Base-by-base conservation (phyloP, 2,797 vertebrate genomes). In the Chromis chromis region DNA sequence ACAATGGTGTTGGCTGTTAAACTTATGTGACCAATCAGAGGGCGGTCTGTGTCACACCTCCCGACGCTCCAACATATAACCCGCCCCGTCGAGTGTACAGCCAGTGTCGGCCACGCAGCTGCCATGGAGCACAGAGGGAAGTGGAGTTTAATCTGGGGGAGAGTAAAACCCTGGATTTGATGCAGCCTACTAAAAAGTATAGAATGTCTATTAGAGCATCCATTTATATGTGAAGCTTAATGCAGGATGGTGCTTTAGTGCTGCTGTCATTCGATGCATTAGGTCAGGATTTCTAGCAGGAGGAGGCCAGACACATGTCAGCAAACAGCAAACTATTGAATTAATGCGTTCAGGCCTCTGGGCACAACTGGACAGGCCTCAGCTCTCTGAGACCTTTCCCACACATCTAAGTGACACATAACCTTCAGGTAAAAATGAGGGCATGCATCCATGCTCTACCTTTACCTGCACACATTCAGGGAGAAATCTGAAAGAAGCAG, bases 11-110 rank as follows among this genome's bases (percentile, higher is more conserved):
- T 92, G 93, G 71, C 91, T 74, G 85, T 94, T 71, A 88, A 81
- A 63, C 11, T 3, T 0, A 1, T 1, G 1, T 1, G 63, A 28
- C 93, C 93, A 94, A 94, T 94, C 65, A 79, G 61, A 53, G 0
- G 3, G 24, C 27, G 13, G 11, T 8, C 36, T 81, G 31, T 77
- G 93, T 93, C 94, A 95, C 94, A 95, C 94, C 94, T 89, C 93
- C 93, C 86, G 62, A 94, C 93, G 92, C 89, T 84, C 65, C 44
- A 0, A 57, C 17, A 66, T 19, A 70, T 57, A 65, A 11, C 65
- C 82, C 88, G 82, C 88, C 91, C 70, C 14, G 3, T 78, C 21
- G 14, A 70, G 17, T 21, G 70, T 14, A 63, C 62, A 73, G 82
- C 42, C 86, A 79, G 84, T 78, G 62, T 73, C 49, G 52, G 83